Evolutionary conservation across 2,113 vertebrate genomes (phyloP).

Genomic region (Phyllostomus discolor): DNA sequence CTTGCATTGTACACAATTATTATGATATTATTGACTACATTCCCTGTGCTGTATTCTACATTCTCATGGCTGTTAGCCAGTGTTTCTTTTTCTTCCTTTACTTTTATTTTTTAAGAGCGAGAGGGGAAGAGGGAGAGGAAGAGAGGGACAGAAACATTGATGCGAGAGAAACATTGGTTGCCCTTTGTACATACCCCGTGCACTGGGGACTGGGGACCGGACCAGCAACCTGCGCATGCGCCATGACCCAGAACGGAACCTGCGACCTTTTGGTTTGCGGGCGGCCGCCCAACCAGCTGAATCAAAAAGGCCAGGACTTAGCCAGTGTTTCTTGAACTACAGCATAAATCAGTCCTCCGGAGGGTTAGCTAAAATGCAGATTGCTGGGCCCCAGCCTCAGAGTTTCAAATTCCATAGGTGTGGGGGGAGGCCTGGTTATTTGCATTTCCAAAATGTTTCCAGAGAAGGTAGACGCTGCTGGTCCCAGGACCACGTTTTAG

Average conservation of each 20-base stretch:
- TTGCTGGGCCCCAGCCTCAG: neutral
- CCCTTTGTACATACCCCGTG: no score
- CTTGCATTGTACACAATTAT: neutral
- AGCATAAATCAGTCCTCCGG: neutral
- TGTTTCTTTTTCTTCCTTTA: neutral
- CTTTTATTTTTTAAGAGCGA: no score
- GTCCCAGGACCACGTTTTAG: neutral
- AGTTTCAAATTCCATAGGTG: neutral
- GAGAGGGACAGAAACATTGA: no score
- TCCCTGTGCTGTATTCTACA: neutral
- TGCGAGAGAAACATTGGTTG: no score
- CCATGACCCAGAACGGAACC: no score
- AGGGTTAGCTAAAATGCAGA: neutral
- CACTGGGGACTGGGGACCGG: no score
- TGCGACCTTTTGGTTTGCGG: no score
- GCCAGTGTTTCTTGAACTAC: neutral
- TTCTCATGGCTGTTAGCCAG: neutral
- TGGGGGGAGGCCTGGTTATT: neutral
- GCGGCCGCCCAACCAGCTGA: no score
- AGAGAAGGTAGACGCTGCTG: neutral
- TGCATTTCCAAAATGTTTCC: neutral
- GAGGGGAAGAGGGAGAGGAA: no score
- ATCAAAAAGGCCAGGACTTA: no score
- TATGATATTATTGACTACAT: neutral
- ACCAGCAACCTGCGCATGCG: no score